A percentile compares a stretch with the other conserved stretches of the same genome.
Evolutionary conservation across 2,113 vertebrate genomes (phyloP).

Genomic region (Xerus inauris): DNA sequence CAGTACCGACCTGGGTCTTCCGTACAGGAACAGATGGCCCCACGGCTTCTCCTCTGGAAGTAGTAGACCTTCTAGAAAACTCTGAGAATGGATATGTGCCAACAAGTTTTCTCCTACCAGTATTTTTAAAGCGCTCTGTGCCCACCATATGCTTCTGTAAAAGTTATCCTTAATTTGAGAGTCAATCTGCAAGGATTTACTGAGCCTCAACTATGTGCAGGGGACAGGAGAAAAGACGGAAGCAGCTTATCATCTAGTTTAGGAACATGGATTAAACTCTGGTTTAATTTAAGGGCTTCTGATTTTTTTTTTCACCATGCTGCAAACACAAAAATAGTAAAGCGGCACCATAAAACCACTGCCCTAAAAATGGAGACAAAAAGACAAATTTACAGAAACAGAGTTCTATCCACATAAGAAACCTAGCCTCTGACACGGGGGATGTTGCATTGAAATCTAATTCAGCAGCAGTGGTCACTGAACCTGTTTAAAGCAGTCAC

Average conservation of each 20-base stretch:
- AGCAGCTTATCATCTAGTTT: neutral
- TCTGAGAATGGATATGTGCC: slow-evolving; percentile 10
- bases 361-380: neutral
- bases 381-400: neutral
- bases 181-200: neutral
- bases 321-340: neutral
- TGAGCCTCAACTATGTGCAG: neutral
- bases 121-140: neutral
- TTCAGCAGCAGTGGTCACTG: neutral
- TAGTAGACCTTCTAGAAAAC: slow-evolving; percentile 39
- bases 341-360: neutral
- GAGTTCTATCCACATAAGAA: neutral
- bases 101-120: slow-evolving; percentile 44
- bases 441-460: neutral
- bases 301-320: neutral
- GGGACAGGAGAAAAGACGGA: neutral
- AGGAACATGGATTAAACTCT: neutral
- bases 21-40: slow-evolving; percentile 37
- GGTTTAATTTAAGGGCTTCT: slow-evolving; percentile 7
- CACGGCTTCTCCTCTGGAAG: neutral
- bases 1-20: neutral
- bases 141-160: slow-evolving; percentile 38
- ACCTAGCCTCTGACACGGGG: neutral
- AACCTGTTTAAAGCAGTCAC: neutral
- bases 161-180: slow-evolving; percentile 30